Conservation (phyloP, 2,113 vertebrate species). For the Corvus moneduloides region DNA sequence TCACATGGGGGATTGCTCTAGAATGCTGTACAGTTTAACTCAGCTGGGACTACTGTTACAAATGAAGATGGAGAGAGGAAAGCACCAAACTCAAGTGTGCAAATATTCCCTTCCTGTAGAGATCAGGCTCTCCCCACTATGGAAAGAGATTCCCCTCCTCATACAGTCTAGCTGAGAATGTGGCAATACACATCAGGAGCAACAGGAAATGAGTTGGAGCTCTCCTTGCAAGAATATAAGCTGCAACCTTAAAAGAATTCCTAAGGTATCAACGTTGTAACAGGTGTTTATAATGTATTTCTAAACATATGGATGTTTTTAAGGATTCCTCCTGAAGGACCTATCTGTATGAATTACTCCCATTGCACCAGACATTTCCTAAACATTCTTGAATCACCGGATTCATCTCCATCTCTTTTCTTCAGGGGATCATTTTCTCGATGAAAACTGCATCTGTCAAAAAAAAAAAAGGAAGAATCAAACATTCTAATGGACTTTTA, state of each 20-base stretch:
- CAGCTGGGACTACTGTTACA: background rate
- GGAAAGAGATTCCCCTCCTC: background rate
- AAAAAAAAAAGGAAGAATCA: background rate
- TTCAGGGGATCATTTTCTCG: background rate
- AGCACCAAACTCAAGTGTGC: background rate
- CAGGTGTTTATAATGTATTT: slow-evolving; percentile 1
- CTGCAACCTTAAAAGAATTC: background rate
- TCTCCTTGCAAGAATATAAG: background rate
- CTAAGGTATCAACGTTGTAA: background rate
- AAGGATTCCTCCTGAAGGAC: slow-evolving; percentile 27
- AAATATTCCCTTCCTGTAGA: background rate
- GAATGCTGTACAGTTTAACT: background rate
- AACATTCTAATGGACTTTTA: background rate
- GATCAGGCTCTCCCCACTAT: background rate
- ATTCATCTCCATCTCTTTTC: slow-evolving; percentile 13
- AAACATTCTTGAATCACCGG: background rate
- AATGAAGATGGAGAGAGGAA: background rate
- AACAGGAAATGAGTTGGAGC: background rate
- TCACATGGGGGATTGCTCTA: background rate
- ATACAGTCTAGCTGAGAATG: background rate
- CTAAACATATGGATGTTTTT: slow-evolving; percentile 19
- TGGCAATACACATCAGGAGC: background rate
- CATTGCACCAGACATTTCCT: slow-evolving; percentile 13
- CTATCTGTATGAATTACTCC: slow-evolving; percentile 21
- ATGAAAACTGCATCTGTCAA: slow-evolving; percentile 9